Conservation (phyloP, 1,140 invertebrate species). For the Nymphalis io region DNA sequence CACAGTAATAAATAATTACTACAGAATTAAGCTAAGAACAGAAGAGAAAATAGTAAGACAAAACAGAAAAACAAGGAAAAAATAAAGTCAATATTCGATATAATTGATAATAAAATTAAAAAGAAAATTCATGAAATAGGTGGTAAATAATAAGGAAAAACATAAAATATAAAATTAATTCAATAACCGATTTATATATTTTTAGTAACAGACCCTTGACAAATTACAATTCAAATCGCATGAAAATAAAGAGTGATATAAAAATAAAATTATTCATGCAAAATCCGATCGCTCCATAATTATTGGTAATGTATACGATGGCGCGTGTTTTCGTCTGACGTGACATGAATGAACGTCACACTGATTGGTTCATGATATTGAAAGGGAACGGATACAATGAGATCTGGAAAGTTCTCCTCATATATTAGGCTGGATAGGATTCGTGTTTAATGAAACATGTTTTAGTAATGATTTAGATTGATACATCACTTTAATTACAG, state of each 20-base stretch:
- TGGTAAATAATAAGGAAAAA: no score
- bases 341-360: conserved; percentile 39
- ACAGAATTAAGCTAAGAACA: no score
- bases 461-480: not conserved
- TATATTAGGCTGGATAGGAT: conserved; percentile 4
- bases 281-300: conserved; percentile 24
- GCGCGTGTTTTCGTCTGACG: conserved; percentile 43
- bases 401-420: not conserved
- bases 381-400: conserved; percentile 24
- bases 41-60: no score
- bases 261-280: conserved; percentile 4
- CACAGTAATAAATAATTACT: no score
- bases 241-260: not conserved
- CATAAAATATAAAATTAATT: no score
- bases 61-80: no score
- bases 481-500: not conserved
- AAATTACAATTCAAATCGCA: not conserved
- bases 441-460: not conserved
- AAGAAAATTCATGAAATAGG: no score
- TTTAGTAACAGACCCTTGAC: not conserved
- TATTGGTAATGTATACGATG: conserved; percentile 30
- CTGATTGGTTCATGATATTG: conserved; percentile 41
- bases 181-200: no score
- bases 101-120: no score
- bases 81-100: no score